phyloP scores from a whole-genome alignment of 2,113 vertebrate species.

The Pteropus alecto region DNA sequence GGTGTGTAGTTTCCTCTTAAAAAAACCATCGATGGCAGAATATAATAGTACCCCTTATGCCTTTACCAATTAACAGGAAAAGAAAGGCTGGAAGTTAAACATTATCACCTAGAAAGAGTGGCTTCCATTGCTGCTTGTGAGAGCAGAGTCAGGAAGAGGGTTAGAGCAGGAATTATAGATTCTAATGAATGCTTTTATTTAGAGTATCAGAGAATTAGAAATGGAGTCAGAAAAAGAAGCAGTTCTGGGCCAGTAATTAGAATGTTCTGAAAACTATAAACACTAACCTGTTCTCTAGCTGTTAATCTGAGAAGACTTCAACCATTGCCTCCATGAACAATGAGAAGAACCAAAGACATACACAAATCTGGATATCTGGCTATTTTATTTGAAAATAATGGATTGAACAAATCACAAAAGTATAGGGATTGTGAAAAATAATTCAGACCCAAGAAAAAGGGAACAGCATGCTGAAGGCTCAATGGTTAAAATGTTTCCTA shows the following conservation, averaged over 20 bases:
- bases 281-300: background rate
- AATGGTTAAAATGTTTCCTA: background rate
- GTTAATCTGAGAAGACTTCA: background rate
- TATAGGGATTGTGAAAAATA: background rate
- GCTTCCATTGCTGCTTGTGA: background rate
- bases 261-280: background rate
- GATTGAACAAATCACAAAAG: background rate
- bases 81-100: background rate
- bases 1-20: background rate
- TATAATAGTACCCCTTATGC: background rate
- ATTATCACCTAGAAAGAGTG: background rate
- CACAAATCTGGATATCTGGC: background rate
- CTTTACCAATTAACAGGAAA: background rate
- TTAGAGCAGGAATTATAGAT: background rate
- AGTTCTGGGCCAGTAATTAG: background rate
- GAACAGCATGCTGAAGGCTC: background rate
- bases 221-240: background rate
- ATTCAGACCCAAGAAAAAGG: background rate
- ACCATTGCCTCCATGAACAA: background rate
- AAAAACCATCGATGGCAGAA: background rate
- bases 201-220: background rate
- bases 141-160: background rate
- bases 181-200: background rate
- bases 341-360: background rate
- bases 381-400: background rate